Base-by-base conservation (phyloP, 2,888 invertebrate genomes). In the Chymomyza fuscimana region DNA sequence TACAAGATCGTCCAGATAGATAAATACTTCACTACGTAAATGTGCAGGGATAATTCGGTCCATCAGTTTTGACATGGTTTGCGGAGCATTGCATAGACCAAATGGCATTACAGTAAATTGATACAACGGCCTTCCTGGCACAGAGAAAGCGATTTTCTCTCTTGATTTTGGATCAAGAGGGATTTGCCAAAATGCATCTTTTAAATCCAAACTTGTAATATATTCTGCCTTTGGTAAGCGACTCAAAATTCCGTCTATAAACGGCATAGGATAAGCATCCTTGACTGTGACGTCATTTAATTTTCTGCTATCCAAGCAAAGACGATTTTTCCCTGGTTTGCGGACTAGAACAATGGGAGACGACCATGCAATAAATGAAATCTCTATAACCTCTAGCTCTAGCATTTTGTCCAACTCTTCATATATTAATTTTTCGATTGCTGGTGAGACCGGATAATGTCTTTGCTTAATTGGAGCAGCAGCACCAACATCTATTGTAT, bases 371-470 rank as follows among this genome's bases (percentile, higher is more conserved):
- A 89, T 89, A 5, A 58, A 67, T 0, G 83, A 86, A 4, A 71
- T 75, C 59, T 89, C 87, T 7, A 90, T 81, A 0, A 90, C 77
- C 3, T 78, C 85, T 0, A 81, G 64, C 0, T 58, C 61, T 3
- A 90, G 54, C 89, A 90, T 90, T 1, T 81, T 62, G 16, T 89
- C 88, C 0, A 90, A 76, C 67, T 89, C 88, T 3, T 59, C 32
- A 56, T 72, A 75, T 62, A 79, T 67, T 9, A 32, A 32, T 32
- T 61, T 51, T 29, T 80, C 71, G 15, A 75, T 69, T 7, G 63
- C 66, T 1, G 76, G 76, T 0, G 74, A 77, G 1, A 75, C 70
- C 5, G 77, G 65, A 50, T 70, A 79, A 25, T 77, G 71, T 5
- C 77, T 50, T 46, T 77, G 73, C 32, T 74, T 76, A 6, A 54